These are phyloP conservation scores for Lophotriccus pileatus DNA, from an alignment of 2,797 vertebrate genomes.

Conservation along the genomic window DNA sequence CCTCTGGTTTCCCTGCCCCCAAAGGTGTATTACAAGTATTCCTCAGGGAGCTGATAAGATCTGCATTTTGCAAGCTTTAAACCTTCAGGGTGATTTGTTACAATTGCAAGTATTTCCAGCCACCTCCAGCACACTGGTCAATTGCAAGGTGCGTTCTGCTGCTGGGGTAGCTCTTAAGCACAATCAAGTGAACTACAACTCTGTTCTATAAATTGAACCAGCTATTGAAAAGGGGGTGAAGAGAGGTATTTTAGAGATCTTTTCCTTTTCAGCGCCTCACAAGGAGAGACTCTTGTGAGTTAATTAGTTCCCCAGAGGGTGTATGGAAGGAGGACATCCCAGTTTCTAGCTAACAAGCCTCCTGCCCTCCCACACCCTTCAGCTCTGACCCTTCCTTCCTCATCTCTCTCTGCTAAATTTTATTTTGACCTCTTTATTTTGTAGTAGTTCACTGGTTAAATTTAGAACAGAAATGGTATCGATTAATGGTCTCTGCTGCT, in stretches of 20 bases:
- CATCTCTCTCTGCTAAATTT: neutral
- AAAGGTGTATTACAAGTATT: neutral
- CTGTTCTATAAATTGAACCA: neutral
- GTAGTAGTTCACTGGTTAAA: neutral
- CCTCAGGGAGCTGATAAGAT: neutral
- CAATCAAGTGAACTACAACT: neutral
- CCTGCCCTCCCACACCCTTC: neutral
- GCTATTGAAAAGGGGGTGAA: neutral
- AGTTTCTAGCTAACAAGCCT: neutral
- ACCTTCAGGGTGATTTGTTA: neutral
- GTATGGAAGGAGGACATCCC: neutral
- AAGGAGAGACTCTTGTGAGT: neutral
- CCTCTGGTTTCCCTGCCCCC: neutral
- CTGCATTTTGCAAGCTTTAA: neutral
- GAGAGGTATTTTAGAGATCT: neutral
- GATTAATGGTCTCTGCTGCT: neutral
- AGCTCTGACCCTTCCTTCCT: neutral
- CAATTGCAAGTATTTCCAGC: neutral
- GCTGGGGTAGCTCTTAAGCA: neutral
- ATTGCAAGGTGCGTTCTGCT: neutral
- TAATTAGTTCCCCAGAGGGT: neutral
- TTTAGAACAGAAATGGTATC: neutral
- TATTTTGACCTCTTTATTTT: neutral
- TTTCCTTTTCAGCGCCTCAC: neutral
- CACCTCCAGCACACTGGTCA: neutral